Percentiles rank a stretch among this genome's conserved stretches.
Evolutionary conservation across 2,113 vertebrate species (phyloP).

Genomic region (Hystrix brachyura): DNA sequence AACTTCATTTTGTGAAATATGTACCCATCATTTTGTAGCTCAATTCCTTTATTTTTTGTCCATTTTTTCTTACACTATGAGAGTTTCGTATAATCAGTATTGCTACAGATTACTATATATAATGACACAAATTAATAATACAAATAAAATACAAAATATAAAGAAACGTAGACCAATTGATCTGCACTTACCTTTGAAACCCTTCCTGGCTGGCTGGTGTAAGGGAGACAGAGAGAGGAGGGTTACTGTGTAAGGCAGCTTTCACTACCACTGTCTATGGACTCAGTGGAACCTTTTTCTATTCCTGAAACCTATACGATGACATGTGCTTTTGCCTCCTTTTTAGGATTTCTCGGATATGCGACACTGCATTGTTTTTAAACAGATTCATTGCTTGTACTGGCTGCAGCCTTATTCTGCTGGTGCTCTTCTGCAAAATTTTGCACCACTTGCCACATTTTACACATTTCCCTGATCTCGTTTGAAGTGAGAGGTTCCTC

Average conservation of each 20-base stretch:
- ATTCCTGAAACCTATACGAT: background rate
- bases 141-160: background rate
- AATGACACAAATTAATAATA: too few relatives aligned
- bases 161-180: background rate
- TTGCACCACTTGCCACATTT: background rate
- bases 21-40: background rate
- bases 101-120: too few relatives aligned
- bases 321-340: background rate
- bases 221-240: background rate
- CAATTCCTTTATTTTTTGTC: background rate
- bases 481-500: background rate
- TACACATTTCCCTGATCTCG: background rate
- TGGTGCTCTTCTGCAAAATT: background rate
- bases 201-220: background rate
- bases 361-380: background rate
- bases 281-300: background rate
- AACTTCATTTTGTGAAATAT: background rate
- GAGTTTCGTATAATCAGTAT: background rate
- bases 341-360: background rate
- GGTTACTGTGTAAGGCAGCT: background rate
- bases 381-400: background rate
- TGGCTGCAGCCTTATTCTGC: background rate
- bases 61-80: background rate
- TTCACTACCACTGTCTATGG: background rate
- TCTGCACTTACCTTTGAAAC: background rate